A percentile compares a stretch with the other conserved stretches of the same genome.
These are phyloP conservation scores for Hybos culiciformis DNA, from an alignment of 2,888 invertebrate species.

Conservation along the genomic window DNA sequence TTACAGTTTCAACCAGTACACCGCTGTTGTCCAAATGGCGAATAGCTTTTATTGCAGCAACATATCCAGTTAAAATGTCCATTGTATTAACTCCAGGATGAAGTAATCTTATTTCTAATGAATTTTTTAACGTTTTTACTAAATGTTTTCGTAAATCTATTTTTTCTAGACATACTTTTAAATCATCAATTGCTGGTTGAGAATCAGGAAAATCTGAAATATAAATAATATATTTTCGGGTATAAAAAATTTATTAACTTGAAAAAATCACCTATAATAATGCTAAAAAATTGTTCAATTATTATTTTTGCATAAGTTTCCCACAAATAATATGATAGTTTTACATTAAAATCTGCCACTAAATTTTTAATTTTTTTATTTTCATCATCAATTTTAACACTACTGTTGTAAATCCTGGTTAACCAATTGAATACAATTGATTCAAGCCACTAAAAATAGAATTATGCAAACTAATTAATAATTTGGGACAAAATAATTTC, in stretches of 20 bases:
- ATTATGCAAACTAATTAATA: neutral
- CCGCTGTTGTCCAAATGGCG: slow-evolving; percentile 87
- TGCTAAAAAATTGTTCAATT: slow-evolving; percentile 87
- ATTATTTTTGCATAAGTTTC: slow-evolving; percentile 78
- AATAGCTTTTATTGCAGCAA: slow-evolving; percentile 86
- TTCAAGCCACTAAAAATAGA: slow-evolving; percentile 60
- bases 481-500: neutral
- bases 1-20: slow-evolving; percentile 85
- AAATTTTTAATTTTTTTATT: slow-evolving; percentile 43
- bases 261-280: slow-evolving; percentile 60
- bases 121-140: slow-evolving; percentile 65
- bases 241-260: neutral
- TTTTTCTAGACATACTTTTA: slow-evolving; percentile 71
- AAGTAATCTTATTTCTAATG: slow-evolving; percentile 71
- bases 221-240: neutral
- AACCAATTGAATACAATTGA: slow-evolving; percentile 78
- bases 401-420: slow-evolving; percentile 60
- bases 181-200: slow-evolving; percentile 79
- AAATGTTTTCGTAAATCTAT: slow-evolving; percentile 67
- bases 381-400: slow-evolving; percentile 42
- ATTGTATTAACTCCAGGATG: slow-evolving; percentile 93
- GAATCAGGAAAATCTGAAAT: slow-evolving; percentile 82
- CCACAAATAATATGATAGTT: slow-evolving; percentile 68
- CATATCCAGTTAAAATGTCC: slow-evolving; percentile 91
- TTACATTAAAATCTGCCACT: slow-evolving; percentile 55